phyloP scores from a whole-genome alignment of 1,140 invertebrate genomes.

The Lepidurus apus region DNA sequence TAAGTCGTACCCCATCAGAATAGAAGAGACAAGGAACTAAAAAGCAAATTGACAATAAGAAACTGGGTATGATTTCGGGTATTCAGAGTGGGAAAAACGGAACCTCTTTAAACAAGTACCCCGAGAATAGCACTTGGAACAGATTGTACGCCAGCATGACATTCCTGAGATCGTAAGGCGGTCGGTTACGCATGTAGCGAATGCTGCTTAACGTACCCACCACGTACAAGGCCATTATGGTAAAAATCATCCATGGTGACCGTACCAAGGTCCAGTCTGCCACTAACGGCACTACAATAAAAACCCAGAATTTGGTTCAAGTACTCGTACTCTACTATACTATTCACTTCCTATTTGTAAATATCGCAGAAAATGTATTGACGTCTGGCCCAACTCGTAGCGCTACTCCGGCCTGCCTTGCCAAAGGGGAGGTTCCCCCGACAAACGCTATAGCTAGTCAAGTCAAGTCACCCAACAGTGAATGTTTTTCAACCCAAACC shows the following conservation, averaged over 20 bases:
- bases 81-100: constrained; percentile 29
- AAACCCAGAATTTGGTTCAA: not conserved
- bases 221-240: constrained; percentile 26
- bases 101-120: constrained; percentile 46
- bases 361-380: not conserved
- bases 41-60: constrained; percentile 35
- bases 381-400: no score
- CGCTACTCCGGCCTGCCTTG: no score
- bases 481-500: no score
- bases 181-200: constrained; percentile 78
- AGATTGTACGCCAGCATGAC: constrained; percentile 78
- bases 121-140: constrained; percentile 65
- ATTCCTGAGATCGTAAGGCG: constrained; percentile 72
- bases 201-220: constrained; percentile 10
- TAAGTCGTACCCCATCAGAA: constrained; percentile 63
- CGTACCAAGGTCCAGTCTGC: constrained; percentile 30
- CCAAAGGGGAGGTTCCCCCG: no score
- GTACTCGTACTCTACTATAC: not conserved
- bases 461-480: no score
- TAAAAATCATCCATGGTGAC: constrained; percentile 26
- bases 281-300: constrained; percentile 24
- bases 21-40: constrained; percentile 35
- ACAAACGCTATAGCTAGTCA: no score
- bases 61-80: constrained; percentile 29
- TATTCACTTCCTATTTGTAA: not conserved